These are phyloP conservation scores for Boulengeromyrus knoepffleri DNA, from an alignment of 2,113 vertebrate species.

Conservation along the genomic window DNA sequence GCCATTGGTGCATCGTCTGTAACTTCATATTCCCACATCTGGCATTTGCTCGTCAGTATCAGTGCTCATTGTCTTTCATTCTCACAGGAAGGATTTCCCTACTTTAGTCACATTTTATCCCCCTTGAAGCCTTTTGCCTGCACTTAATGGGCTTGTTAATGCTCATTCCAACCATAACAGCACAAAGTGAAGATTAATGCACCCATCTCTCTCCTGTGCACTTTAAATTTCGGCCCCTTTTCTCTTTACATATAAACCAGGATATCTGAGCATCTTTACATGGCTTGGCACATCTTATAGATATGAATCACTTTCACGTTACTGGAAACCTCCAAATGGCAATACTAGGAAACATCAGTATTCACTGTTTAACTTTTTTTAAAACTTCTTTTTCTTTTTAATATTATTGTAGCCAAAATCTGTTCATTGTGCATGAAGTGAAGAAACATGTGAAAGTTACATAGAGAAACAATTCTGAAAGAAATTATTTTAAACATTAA, in stretches of 20 bases:
- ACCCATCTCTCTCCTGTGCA: slow-evolving; percentile 3
- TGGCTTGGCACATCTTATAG: not conserved
- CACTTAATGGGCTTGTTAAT: slow-evolving; percentile 36
- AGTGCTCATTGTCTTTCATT: not conserved
- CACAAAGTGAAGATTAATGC: slow-evolving; percentile 29
- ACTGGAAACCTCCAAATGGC: not conserved
- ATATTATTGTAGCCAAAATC: not conserved
- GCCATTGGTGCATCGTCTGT: not conserved
- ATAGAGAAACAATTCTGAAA: not conserved
- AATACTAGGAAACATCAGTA: not conserved
- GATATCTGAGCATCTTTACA: not conserved
- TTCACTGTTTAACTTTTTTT: not conserved
- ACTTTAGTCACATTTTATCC: slow-evolving; percentile 31
- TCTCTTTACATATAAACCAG: not conserved
- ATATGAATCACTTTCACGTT: not conserved
- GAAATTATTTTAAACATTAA: not conserved
- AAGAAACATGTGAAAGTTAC: not conserved
- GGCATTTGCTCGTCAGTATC: not conserved
- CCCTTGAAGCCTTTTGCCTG: slow-evolving; percentile 31
- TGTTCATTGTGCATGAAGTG: not conserved
- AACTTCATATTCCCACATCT: not conserved
- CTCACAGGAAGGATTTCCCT: slow-evolving; percentile 25
- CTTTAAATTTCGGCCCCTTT: not conserved
- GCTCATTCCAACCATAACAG: slow-evolving; percentile 26
- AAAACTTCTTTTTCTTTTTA: not conserved